Conservation (phyloP, 2,113 vertebrate species). For the Petrocephalus microphthalmus region DNA sequence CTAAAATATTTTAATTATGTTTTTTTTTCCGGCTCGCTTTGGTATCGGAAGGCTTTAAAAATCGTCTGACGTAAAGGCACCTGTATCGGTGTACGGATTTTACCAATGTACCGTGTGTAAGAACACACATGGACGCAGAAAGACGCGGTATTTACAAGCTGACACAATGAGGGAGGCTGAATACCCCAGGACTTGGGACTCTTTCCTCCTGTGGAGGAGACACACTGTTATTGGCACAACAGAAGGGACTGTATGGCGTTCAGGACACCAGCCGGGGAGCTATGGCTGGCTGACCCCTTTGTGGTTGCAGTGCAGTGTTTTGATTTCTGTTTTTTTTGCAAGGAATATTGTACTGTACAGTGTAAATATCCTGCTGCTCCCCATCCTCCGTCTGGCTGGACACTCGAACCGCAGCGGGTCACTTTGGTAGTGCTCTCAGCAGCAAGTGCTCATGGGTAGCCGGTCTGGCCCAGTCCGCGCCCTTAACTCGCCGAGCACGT, state of each 20-base stretch:
- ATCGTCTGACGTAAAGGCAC: conserved; percentile 54
- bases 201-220: not conserved
- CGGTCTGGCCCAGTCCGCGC: not conserved
- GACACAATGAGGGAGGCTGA: conserved; percentile 30
- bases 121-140: not conserved
- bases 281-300: not conserved
- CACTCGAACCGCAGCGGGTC: not conserved
- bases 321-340: not conserved
- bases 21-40: conserved; percentile 7
- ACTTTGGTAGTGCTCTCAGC: conserved; percentile 41
- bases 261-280: not conserved
- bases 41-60: conserved; percentile 14
- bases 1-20: not conserved
- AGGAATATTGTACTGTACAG: not conserved
- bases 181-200: not conserved
- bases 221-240: not conserved
- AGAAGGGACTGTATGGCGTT: not conserved
- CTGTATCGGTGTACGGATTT: conserved; percentile 36
- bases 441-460: conserved; percentile 45
- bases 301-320: not conserved
- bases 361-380: not conserved
- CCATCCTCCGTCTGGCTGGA: not conserved
- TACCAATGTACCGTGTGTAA: not conserved
- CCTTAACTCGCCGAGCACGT: conserved; percentile 54
- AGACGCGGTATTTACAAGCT: conserved; percentile 24